Percentiles rank a stretch among this genome's conserved stretches.
phyloP scores from a whole-genome alignment of 2,888 invertebrate species.

The Diploptera punctata region DNA sequence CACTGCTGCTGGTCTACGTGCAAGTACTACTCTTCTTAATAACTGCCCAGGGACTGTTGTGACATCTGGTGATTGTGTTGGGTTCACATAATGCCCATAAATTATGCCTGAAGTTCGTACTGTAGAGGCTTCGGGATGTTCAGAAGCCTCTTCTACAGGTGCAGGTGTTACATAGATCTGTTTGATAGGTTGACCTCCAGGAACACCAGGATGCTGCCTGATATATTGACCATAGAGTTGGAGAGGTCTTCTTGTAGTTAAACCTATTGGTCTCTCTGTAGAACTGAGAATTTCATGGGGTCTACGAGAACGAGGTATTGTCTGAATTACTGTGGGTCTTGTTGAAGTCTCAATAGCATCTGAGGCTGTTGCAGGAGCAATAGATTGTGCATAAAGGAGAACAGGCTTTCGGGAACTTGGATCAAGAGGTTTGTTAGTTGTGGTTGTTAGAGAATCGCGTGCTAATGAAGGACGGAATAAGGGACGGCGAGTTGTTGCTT shows the following conservation, averaged over 20 bases:
- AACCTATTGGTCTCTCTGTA: constrained; percentile 6
- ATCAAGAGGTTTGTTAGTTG: constrained; percentile 28
- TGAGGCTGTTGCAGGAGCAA: constrained; percentile 18
- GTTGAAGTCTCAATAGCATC: constrained; percentile 1
- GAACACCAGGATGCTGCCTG: too few species aligned
- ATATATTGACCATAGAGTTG: constrained; percentile 30
- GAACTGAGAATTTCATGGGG: neutral
- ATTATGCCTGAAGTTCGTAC: neutral
- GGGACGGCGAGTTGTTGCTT: neutral
- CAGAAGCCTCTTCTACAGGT: neutral
- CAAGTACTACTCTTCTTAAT: constrained; percentile 7
- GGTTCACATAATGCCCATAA: neutral
- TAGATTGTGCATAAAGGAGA: constrained; percentile 27
- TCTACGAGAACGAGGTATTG: constrained; percentile 4
- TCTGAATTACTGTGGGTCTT: constrained; percentile 14
- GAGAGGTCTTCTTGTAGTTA: constrained; percentile 1
- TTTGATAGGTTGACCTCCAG: constrained; percentile 15
- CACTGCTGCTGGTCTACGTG: constrained; percentile 6
- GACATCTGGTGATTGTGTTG: neutral
- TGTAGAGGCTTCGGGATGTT: neutral
- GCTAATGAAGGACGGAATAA: neutral
- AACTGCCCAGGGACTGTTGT: neutral
- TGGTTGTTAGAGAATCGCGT: constrained; percentile 15
- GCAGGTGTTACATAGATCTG: constrained; percentile 16
- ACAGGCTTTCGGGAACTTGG: constrained; percentile 36